A percentile compares a stretch with the other conserved stretches of the same genome.
Evolutionary conservation across 2,888 invertebrate species (phyloP).

Genomic region (Drosophila cyrtoloma): DNA sequence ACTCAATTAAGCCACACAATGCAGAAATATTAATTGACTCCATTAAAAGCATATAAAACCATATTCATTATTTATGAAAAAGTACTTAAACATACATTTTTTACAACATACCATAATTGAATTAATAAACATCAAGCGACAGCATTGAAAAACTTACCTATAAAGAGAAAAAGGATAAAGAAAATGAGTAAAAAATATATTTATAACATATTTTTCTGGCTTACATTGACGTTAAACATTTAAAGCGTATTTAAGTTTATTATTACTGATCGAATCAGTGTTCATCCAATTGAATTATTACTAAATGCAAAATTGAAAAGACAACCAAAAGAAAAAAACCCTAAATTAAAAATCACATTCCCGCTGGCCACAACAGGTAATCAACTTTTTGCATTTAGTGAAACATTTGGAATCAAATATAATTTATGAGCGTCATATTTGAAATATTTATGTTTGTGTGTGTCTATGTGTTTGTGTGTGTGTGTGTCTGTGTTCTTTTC

Average conservation of each 20-base stretch:
- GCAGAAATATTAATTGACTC: neutral
- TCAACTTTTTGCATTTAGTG: conserved; percentile 37
- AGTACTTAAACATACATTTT: conserved; percentile 13
- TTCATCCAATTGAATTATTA: conserved; percentile 15
- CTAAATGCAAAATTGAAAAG: neutral
- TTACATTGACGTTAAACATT: conserved; percentile 15
- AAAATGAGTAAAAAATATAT: neutral
- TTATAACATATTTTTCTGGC: neutral
- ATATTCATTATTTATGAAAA: conserved; percentile 3
- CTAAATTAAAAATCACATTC: conserved; percentile 4
- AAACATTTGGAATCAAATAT: conserved; percentile 44
- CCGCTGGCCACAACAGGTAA: conserved; percentile 52
- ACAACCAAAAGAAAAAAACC: neutral
- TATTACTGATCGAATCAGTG: conserved; percentile 27
- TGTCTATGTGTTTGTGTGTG: neutral
- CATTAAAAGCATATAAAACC: neutral
- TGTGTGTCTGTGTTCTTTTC: conserved; percentile 21
- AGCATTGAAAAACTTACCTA: conserved; percentile 63
- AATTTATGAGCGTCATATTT: conserved; percentile 46
- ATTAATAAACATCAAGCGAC: conserved; percentile 34
- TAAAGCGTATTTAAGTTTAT: conserved; percentile 21
- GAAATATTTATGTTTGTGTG: conserved; percentile 1
- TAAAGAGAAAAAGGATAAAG: conserved; percentile 46
- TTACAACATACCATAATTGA: conserved; percentile 59
- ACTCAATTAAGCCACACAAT: conserved; percentile 1